These are phyloP conservation scores for Semicossyphus pulcher DNA, from an alignment of 2,113 vertebrate species.

Conservation along the genomic window DNA sequence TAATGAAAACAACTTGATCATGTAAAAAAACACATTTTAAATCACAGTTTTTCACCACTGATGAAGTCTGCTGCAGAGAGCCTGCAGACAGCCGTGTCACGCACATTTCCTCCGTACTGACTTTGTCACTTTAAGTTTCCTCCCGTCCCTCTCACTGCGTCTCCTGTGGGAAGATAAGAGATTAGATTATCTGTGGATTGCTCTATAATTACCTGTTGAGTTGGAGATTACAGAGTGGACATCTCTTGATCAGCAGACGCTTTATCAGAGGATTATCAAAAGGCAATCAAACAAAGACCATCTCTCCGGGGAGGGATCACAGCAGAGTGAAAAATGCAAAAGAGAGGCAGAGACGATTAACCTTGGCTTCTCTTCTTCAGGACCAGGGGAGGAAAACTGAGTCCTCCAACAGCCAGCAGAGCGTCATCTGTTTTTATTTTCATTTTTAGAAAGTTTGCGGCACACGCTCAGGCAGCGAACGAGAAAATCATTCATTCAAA, in stretches of 20 bases:
- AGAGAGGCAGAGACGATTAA: constrained; percentile 3
- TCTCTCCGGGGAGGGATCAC: constrained; percentile 43
- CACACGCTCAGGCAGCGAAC: too few relatives aligned
- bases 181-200: constrained; percentile 78
- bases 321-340: constrained; percentile 41
- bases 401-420: background rate
- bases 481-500: too few relatives aligned
- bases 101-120: constrained; percentile 10
- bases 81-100: too few relatives aligned
- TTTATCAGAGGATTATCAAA: constrained; percentile 72
- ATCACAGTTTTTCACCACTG: too few relatives aligned
- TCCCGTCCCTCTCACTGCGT: constrained; percentile 19
- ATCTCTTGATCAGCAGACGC: constrained; percentile 69
- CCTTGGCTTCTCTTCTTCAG: background rate
- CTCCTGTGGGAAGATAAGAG: constrained; percentile 56
- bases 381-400: background rate
- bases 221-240: constrained; percentile 69
- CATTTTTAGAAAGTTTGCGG: too few relatives aligned
- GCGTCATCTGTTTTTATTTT: background rate
- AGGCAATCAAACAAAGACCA: constrained; percentile 62
- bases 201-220: constrained; percentile 76
- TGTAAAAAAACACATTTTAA: too few relatives aligned
- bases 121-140: constrained; percentile 29
- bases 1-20: too few relatives aligned
- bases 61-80: too few relatives aligned